Conservation (phyloP, 2,797 vertebrate species). For the Gymnoscopelus braueri region DNA sequence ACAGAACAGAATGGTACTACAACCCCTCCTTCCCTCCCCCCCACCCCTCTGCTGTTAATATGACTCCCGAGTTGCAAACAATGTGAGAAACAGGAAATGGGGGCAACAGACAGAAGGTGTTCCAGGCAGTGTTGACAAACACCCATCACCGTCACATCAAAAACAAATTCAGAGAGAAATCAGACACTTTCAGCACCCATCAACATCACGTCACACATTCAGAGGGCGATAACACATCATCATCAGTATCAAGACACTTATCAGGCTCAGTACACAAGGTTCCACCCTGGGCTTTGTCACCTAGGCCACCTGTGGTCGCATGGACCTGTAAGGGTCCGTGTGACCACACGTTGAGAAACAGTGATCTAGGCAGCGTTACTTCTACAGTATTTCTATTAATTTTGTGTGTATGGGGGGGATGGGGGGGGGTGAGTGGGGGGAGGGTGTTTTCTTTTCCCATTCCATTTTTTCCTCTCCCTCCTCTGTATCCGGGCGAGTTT, state of each 20-base stretch:
- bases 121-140: slow-evolving; percentile 57
- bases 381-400: slow-evolving; percentile 48
- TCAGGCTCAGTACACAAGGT: slow-evolving; percentile 80
- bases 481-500: slow-evolving; percentile 56
- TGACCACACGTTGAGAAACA: too few relatives aligned
- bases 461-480: slow-evolving; percentile 23
- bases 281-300: slow-evolving; percentile 73
- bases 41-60: slow-evolving; percentile 45
- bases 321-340: too few relatives aligned
- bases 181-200: slow-evolving; percentile 45
- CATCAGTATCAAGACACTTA: too few relatives aligned
- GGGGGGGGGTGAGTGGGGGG: too few relatives aligned
- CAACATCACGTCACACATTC: too few relatives aligned
- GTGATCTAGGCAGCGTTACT: slow-evolving; percentile 69
- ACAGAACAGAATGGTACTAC: slow-evolving; percentile 52
- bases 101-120: slow-evolving; percentile 57
- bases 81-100: slow-evolving; percentile 58
- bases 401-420: neutral
- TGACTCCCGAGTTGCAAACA: slow-evolving; percentile 48
- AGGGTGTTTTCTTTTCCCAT: slow-evolving; percentile 33
- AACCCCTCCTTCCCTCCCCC: slow-evolving; percentile 54
- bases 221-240: too few relatives aligned
- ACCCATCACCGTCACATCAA: slow-evolving; percentile 57
- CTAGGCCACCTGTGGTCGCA: slow-evolving; percentile 26
- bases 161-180: slow-evolving; percentile 56